Base-by-base conservation (phyloP, 2,888 invertebrate species). In the Drosophila heteroneura region DNA sequence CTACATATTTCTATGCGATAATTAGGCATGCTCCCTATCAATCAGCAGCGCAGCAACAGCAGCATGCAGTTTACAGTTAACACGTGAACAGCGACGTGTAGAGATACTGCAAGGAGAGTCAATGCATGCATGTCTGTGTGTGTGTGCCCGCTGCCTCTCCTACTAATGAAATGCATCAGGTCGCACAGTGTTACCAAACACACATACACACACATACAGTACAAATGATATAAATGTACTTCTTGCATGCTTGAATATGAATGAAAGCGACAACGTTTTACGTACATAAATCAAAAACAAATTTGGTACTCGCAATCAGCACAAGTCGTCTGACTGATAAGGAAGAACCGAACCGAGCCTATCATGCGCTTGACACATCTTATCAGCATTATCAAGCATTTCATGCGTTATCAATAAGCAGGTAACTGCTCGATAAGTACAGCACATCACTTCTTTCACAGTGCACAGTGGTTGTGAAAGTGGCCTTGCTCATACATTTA, bases 21-120 rank as follows among this genome's bases (percentile, higher is more conserved):
- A 81, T 70, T 70, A 61, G 61, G 58, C 67, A 81, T 57, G 69
- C 69, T 72, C 77, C 69, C 63, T 62, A 62, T 72, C 63, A 76
- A 70, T 76, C 81, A 72, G 61, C 51, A 66, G 63, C 65, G 19
- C 51, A 53, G 47, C 12, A 60, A 49, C 49, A 69, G 49, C 63
- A 66, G 44, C 65, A 53, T 70, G 52, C 59, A 65, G 72, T 60
- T 80, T 80, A 85, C 89, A 74, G 85, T 87, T 86, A 89, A 78
- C 89, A 83, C 89, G 89, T 83, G 83, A 83, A 85, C 65, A 57
- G 58, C 67, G 39, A 41, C 67, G 35, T 64, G 66, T 68, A 81
- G 67, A 81, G 52, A 35, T 65, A 74, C 47, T 59, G 64, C 61
- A 59, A 58, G 62, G 47, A 79, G 65, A 67, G 37, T 35, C 22